Percentiles rank a stretch among this genome's conserved stretches.
Conservation (phyloP, 2,888 invertebrate genomes). For the Acleris emargana region DNA sequence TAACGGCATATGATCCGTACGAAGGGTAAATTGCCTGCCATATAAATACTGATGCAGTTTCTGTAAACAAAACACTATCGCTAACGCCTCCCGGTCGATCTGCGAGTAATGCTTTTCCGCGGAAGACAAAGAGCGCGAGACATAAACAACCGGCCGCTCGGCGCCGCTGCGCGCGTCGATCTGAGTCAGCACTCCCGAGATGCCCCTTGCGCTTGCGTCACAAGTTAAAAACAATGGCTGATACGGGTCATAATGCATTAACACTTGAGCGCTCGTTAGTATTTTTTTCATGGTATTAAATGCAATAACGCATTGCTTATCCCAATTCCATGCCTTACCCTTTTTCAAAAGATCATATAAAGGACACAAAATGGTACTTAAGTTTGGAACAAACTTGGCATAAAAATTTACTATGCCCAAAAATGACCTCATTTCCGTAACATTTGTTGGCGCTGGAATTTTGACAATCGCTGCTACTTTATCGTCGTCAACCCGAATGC, state of each 20-base stretch:
- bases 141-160: background rate
- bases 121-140: background rate
- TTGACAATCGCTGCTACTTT: constrained; percentile 3
- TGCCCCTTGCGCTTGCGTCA: background rate
- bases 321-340: background rate
- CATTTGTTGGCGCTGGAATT: background rate
- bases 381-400: background rate
- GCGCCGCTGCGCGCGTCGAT: background rate
- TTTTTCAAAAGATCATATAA: constrained; percentile 4
- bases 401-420: constrained; percentile 9
- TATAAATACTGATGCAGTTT: background rate
- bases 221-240: background rate
- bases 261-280: background rate
- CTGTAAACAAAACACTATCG: no score
- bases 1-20: no score
- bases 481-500: background rate
- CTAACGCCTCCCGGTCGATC: background rate
- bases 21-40: background rate
- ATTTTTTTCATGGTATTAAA: background rate
- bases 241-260: background rate
- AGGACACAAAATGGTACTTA: background rate
- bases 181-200: constrained; percentile 1
- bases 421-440: background rate
- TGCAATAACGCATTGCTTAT: background rate
- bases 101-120: background rate